A percentile compares a stretch with the other conserved stretches of the same genome.
phyloP scores from a whole-genome alignment of 2,888 invertebrate genomes.

The Nomada hirtipes region DNA sequence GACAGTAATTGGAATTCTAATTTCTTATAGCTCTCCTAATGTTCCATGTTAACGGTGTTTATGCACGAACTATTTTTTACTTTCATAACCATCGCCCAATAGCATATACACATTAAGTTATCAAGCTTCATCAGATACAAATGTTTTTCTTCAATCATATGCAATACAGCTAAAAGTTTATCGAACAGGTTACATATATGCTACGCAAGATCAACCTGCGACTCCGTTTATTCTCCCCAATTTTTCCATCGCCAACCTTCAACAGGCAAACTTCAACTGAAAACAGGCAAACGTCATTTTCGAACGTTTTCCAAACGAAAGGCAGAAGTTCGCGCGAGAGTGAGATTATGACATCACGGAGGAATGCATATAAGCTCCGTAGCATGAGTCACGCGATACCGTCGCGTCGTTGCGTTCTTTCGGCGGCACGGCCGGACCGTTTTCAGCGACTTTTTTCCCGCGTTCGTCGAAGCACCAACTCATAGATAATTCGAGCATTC shows the following conservation, averaged over 20 bases:
- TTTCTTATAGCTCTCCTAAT: too few relatives aligned
- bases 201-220: neutral
- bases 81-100: too few relatives aligned
- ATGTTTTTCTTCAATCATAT: too few relatives aligned
- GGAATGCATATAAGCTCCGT: slow-evolving; percentile 79
- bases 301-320: slow-evolving; percentile 5
- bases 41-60: too few relatives aligned
- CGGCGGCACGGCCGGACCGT: slow-evolving; percentile 15
- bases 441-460: slow-evolving; percentile 34
- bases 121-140: too few relatives aligned
- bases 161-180: neutral
- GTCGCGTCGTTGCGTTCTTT: slow-evolving; percentile 55
- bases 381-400: slow-evolving; percentile 77
- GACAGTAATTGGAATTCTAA: too few relatives aligned
- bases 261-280: too few relatives aligned
- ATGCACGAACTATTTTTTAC: too few relatives aligned
- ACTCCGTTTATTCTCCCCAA: neutral
- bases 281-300: neutral
- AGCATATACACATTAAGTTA: too few relatives aligned
- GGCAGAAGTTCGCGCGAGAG: slow-evolving; percentile 29
- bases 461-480: slow-evolving; percentile 9
- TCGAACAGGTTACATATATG: neutral
- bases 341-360: slow-evolving; percentile 78
- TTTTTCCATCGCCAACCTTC: neutral
- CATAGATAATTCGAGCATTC: slow-evolving; percentile 34